These are phyloP conservation scores for Pheosia tremula DNA, from an alignment of 2,888 invertebrate species.

Conservation along the genomic window DNA sequence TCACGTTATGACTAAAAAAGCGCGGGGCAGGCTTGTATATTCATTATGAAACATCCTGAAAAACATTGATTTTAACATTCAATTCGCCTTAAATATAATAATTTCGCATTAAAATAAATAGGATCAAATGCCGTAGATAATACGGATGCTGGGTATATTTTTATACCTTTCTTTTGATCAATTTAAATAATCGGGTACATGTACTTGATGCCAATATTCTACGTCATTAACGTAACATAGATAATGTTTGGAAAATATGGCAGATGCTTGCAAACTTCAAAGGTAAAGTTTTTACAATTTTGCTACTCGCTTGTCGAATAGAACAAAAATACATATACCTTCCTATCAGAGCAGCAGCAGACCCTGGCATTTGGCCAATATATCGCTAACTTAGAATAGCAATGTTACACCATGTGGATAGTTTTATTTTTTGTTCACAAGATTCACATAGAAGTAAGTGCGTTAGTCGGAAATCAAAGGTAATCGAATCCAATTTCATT, in stretches of 20 bases:
- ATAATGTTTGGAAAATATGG: not conserved
- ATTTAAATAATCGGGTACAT: not conserved
- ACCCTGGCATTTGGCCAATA: conserved; percentile 1
- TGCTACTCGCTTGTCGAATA: not conserved
- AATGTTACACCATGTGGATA: not conserved
- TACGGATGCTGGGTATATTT: not conserved
- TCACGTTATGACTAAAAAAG: too few relatives aligned
- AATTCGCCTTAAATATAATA: too few relatives aligned
- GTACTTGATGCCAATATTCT: not conserved
- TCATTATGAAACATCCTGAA: too few relatives aligned
- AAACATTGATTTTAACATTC: too few relatives aligned
- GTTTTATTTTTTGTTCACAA: not conserved
- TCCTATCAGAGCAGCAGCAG: not conserved
- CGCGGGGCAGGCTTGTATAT: too few relatives aligned
- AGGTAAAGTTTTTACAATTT: not conserved
- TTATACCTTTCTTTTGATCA: not conserved
- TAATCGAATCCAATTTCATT: not conserved
- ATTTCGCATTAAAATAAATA: too few relatives aligned
- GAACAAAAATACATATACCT: not conserved
- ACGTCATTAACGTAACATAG: not conserved
- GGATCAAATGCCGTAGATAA: too few relatives aligned
- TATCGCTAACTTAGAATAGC: conserved; percentile 1
- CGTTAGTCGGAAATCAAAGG: not conserved
- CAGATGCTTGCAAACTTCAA: not conserved
- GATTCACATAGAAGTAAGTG: not conserved